Evolutionary conservation across 1,140 invertebrate species (phyloP), one percentile per base, ranked within the genome.

Genomic region (Lordiphosa clarofinis): DNA sequence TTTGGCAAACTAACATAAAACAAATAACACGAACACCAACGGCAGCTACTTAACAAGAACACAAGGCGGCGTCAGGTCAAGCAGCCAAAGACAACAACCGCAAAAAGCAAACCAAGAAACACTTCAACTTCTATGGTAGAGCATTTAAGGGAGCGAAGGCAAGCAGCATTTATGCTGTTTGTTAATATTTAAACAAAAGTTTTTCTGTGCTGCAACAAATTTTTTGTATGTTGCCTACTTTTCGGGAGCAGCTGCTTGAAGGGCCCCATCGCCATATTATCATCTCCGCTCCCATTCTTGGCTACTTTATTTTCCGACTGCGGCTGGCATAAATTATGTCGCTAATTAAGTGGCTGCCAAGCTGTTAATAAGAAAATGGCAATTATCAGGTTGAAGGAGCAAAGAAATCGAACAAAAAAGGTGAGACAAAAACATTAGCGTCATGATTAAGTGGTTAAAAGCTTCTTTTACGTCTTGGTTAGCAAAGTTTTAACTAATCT

Each of bases 161-260:
- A 6, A 33, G 15, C 7, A 50, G 8, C 48, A 39, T 44, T 60
- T 36, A 53, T 61, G 31, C 15, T 24, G 47, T 15, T 60, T 55
- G 56, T 79, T 79, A 66, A 74, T 74, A 81, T 73, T 61, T 79
- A 81, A 79, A 74, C 75, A 81, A 79, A 66, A 58, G 56, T 69
- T 68, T 48, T 40, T 53, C 11, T 35, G 36, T 33, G 39, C 37
- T 52, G 65, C 50, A 69, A 46, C 65, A 62, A 47, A 56, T 62
- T 69, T 52, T 61, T 48, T 46, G 31, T 38, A 38, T 56, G 28
- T 31, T 72, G 54, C 43, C 67, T 48, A 55, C 72, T 76, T 67
- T 58, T 59, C 40, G 52, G 54, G 24, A n/a, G 15, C 48, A 28
- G 10, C 11, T 28, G 28, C 56, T 40, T 48, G n/a, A 24, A 46